phyloP scores from a whole-genome alignment of 2,797 vertebrate genomes.

The Okamejei kenojei region DNA sequence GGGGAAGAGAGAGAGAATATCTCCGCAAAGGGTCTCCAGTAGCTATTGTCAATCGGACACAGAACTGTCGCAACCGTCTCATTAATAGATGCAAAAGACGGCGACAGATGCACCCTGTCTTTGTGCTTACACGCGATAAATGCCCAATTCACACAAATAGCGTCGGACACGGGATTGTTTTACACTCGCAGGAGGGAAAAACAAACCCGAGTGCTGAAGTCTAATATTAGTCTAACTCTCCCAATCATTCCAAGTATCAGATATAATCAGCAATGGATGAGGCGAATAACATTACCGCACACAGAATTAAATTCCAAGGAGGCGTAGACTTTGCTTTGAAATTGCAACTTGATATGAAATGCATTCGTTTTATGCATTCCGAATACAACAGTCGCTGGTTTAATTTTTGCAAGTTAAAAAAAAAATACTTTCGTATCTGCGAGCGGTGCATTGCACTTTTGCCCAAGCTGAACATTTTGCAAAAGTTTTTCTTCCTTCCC shows the following conservation, averaged over 20 bases:
- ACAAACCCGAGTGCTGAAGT: neutral
- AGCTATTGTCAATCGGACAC: neutral
- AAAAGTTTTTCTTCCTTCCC: neutral
- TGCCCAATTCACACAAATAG: neutral
- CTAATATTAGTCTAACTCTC: neutral
- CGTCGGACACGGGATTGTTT: neutral
- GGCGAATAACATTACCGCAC: neutral
- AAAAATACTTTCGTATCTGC: neutral
- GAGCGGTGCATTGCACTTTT: neutral
- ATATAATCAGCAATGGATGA: neutral
- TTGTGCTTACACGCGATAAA: neutral
- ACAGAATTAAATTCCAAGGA: neutral
- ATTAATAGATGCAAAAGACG: neutral
- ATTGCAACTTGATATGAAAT: neutral
- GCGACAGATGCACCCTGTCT: slow-evolving; percentile 9
- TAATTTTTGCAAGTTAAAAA: neutral
- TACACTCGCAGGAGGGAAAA: neutral
- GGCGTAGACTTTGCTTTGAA: neutral
- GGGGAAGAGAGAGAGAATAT: neutral
- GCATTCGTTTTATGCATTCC: neutral
- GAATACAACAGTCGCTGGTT: neutral
- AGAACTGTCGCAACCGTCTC: neutral
- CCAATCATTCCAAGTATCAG: neutral
- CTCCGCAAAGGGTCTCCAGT: neutral
- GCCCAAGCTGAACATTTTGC: neutral